Percentiles rank a stretch among this genome's conserved stretches.
Evolutionary conservation across 2,797 vertebrate species (phyloP).

Genomic region (Arrhamphus sclerolepis): DNA sequence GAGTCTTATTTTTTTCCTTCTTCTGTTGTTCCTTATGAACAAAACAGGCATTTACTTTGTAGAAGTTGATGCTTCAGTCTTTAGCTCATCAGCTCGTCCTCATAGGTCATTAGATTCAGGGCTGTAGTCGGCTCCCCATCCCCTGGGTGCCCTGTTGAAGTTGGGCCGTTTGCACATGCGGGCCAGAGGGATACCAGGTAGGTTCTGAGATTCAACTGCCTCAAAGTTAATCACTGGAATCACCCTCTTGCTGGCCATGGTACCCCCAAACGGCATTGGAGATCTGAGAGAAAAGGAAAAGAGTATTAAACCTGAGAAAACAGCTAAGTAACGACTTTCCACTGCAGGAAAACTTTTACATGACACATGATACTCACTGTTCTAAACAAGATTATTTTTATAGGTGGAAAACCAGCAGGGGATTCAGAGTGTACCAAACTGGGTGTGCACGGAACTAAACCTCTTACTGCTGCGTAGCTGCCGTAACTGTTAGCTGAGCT

Average conservation of each 20-base stretch:
- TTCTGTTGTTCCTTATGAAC: constrained; percentile 10
- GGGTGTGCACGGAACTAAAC: neutral
- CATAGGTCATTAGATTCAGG: constrained; percentile 92
- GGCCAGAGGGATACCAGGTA: constrained; percentile 68
- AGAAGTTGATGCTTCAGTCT: constrained; percentile 44
- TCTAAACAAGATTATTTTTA: constrained; percentile 11
- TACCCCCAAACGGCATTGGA: constrained; percentile 86
- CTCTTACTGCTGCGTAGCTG: constrained; percentile 13
- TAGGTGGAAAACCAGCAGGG: neutral
- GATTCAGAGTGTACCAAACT: constrained; percentile 9
- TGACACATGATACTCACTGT: constrained; percentile 28
- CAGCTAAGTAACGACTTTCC: neutral
- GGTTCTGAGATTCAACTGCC: constrained; percentile 66
- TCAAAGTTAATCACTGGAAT: constrained; percentile 75
- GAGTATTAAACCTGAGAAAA: neutral
- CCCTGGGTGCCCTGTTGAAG: constrained; percentile 91
- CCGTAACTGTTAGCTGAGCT: constrained; percentile 24
- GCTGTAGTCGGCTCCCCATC: constrained; percentile 82
- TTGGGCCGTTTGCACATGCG: constrained; percentile 83
- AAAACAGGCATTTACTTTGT: constrained; percentile 16
- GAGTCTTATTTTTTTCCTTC: constrained; percentile 5
- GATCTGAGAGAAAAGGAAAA: constrained; percentile 75
- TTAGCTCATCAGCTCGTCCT: constrained; percentile 39
- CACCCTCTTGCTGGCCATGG: constrained; percentile 70
- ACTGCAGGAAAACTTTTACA: constrained; percentile 4